A percentile compares a stretch with the other conserved stretches of the same genome.
Evolutionary conservation across 1,140 invertebrate species (phyloP).

Genomic region (Drosophila mayri): DNA sequence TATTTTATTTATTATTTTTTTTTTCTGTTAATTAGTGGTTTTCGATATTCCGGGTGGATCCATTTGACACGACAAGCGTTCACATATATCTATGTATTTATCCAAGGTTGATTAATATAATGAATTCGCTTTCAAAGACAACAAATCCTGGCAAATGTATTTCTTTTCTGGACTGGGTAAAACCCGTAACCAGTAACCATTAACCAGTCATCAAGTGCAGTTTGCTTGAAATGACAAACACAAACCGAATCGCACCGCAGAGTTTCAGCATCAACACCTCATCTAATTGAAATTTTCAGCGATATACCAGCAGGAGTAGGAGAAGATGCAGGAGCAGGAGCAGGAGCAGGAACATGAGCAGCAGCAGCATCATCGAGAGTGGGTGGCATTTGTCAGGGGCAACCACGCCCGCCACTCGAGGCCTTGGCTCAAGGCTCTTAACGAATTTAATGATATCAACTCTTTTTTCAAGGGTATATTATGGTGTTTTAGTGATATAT

Average conservation of each 20-base stretch:
- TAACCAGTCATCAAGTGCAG: constrained; percentile 40
- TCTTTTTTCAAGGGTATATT: background rate
- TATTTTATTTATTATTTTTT: background rate
- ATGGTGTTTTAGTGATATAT: background rate
- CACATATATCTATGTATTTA: constrained; percentile 16
- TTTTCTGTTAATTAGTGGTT: constrained; percentile 2
- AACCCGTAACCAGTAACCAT: background rate
- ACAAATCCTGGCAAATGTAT: background rate
- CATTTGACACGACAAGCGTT: constrained; percentile 54
- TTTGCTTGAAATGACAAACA: constrained; percentile 55
- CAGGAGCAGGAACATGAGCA: background rate
- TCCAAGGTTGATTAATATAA: constrained; percentile 34
- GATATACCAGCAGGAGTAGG: background rate
- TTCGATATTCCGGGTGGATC: constrained; percentile 58
- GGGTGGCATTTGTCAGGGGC: constrained; percentile 73
- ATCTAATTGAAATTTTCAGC: constrained; percentile 75
- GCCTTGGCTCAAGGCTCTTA: constrained; percentile 25
- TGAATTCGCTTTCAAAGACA: constrained; percentile 68
- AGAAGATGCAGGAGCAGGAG: background rate
- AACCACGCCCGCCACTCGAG: constrained; percentile 46
- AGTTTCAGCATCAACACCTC: constrained; percentile 80
- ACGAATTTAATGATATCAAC: constrained; percentile 37
- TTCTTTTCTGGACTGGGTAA: background rate
- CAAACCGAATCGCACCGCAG: constrained; percentile 37
- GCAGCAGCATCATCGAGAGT: constrained; percentile 2